A percentile compares a stretch with the other conserved stretches of the same genome.
These are phyloP conservation scores for Petromus typicus DNA, from an alignment of 2,113 vertebrate species.

Conservation along the genomic window DNA sequence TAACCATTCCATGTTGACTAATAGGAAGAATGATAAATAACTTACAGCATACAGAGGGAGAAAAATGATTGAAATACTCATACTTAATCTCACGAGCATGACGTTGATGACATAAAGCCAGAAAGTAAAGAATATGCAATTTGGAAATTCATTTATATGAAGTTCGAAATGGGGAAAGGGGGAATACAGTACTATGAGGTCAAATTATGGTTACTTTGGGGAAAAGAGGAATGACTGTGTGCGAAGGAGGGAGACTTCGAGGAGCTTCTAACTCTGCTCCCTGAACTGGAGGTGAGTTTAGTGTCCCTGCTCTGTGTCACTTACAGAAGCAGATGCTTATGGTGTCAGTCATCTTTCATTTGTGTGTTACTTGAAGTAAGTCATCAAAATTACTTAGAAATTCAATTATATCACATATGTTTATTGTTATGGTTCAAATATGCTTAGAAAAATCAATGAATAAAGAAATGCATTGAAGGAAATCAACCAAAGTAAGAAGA, in stretches of 20 bases:
- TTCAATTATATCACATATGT: neutral
- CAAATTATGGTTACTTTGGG: neutral
- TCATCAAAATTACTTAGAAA: neutral
- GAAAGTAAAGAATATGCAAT: neutral
- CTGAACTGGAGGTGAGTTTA: neutral
- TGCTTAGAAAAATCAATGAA: neutral
- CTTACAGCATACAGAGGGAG: neutral
- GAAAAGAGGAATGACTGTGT: fast-evolving
- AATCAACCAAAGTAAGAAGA: neutral
- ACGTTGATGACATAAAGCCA: neutral
- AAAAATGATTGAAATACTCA: neutral
- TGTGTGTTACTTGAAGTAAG: neutral
- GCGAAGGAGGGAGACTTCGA: neutral
- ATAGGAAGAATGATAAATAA: neutral
- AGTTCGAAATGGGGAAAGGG: neutral
- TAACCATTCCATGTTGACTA: neutral
- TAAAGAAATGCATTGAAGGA: neutral
- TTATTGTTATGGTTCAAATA: neutral
- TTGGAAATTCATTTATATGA: neutral
- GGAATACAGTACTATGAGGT: neutral
- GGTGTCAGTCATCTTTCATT: neutral
- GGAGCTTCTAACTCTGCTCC: neutral
- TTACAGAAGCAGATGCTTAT: neutral
- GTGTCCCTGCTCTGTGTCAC: neutral
- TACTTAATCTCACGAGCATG: neutral